phyloP scores from a whole-genome alignment of 2,797 vertebrate species.

The Otolemur crassicaudatus region DNA sequence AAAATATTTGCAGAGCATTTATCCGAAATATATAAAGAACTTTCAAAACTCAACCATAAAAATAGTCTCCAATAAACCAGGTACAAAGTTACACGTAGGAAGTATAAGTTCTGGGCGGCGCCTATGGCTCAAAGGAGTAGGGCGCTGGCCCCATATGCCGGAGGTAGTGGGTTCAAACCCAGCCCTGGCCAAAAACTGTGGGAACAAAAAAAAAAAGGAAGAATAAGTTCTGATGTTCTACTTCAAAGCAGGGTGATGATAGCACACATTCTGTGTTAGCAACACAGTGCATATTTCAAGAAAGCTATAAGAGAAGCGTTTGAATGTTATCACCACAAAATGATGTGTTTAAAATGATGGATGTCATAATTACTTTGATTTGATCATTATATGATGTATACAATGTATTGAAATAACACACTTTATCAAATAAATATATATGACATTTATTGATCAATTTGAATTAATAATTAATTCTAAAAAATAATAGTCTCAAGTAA shows the following conservation, averaged over 20 bases:
- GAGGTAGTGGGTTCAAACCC: too few species aligned
- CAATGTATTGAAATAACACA: neutral
- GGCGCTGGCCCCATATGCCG: too few species aligned
- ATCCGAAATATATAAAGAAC: neutral
- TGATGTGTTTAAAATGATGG: neutral
- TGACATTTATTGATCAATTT: neutral
- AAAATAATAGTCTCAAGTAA: neutral
- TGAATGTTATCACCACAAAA: neutral
- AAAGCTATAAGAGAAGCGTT: neutral
- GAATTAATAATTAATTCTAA: neutral
- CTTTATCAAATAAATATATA: neutral
- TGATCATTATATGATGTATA: neutral
- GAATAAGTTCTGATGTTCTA: neutral
- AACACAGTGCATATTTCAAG: neutral
- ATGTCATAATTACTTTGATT: neutral
- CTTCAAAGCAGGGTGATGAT: neutral
- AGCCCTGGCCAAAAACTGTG: too few species aligned
- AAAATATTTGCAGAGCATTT: neutral
- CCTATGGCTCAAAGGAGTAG: too few species aligned
- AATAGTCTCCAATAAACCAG: neutral
- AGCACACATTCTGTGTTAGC: too few species aligned
- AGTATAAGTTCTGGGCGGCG: neutral
- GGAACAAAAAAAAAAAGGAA: neutral
- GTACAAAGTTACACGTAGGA: neutral
- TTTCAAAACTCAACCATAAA: neutral